These are phyloP conservation scores for Polymixis flavicincta DNA, from an alignment of 2,888 invertebrate species.

Conservation along the genomic window DNA sequence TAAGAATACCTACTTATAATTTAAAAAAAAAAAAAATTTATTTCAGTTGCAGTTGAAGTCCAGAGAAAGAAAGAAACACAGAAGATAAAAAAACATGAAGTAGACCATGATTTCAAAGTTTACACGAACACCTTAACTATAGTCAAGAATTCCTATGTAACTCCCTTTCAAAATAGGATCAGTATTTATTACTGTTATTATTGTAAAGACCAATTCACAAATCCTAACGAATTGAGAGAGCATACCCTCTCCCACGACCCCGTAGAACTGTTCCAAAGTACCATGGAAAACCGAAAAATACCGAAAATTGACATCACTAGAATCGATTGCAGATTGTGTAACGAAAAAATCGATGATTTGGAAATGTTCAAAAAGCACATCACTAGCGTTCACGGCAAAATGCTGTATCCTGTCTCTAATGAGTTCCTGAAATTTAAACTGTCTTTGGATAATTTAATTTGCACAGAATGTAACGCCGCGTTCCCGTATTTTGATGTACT, in stretches of 20 bases:
- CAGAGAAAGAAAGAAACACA: constrained; percentile 64
- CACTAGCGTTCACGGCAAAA: constrained; percentile 71
- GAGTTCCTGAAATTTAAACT: constrained; percentile 84
- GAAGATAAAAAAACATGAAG: constrained; percentile 63
- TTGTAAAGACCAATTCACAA: constrained; percentile 84
- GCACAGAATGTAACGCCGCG: constrained; percentile 80
- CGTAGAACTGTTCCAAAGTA: constrained; percentile 73
- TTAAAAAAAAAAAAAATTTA: too few species aligned
- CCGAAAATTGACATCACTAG: constrained; percentile 86
- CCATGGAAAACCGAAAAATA: constrained; percentile 82
- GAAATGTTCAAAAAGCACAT: constrained; percentile 79
- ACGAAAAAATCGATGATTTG: constrained; percentile 80
- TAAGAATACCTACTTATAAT: background rate
- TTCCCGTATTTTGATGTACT: constrained; percentile 84
- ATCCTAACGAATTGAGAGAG: constrained; percentile 81
- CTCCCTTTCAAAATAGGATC: constrained; percentile 73
- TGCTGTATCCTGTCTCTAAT: constrained; percentile 75
- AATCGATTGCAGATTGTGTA: constrained; percentile 84
- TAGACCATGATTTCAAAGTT: constrained; percentile 79
- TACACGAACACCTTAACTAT: constrained; percentile 80
- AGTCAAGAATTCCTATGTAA: constrained; percentile 82
- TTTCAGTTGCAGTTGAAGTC: constrained; percentile 57
- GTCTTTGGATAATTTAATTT: constrained; percentile 78
- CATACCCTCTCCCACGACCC: constrained; percentile 84
- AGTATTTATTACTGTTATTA: constrained; percentile 87